phyloP scores from a whole-genome alignment of 2,888 invertebrate genomes.

The Ametastegia equiseti region DNA sequence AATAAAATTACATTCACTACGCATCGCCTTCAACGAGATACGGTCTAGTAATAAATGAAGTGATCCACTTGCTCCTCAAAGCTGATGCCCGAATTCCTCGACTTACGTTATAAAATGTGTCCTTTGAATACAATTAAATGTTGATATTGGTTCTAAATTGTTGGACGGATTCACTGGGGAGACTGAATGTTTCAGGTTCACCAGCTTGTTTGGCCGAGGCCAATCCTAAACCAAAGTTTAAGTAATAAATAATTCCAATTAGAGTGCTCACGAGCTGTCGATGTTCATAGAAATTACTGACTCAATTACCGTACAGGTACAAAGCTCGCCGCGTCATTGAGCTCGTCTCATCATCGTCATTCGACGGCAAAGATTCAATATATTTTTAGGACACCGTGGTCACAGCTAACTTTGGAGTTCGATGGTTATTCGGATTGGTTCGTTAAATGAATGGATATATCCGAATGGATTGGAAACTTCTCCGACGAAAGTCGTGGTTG shows the following conservation, averaged over 20 bases:
- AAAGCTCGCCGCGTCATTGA: conserved; percentile 22
- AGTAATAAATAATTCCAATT: conserved; percentile 27
- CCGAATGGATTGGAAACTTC: neutral
- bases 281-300: conserved; percentile 22
- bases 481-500: neutral
- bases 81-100: neutral
- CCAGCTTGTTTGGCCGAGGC: neutral
- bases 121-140: neutral
- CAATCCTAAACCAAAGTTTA: neutral
- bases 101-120: neutral
- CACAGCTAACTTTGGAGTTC: neutral
- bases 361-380: conserved; percentile 5
- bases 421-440: neutral
- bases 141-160: neutral
- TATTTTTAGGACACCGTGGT: conserved; percentile 7
- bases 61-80: neutral
- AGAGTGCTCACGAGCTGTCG: neutral
- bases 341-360: neutral
- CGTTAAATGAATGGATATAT: too few relatives aligned
- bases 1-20: neutral
- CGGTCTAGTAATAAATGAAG: neutral
- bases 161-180: neutral
- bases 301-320: neutral
- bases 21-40: neutral
- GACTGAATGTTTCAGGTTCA: neutral